Conservation (phyloP, 1,140 invertebrate genomes). For the Chlorops oryzae region DNA sequence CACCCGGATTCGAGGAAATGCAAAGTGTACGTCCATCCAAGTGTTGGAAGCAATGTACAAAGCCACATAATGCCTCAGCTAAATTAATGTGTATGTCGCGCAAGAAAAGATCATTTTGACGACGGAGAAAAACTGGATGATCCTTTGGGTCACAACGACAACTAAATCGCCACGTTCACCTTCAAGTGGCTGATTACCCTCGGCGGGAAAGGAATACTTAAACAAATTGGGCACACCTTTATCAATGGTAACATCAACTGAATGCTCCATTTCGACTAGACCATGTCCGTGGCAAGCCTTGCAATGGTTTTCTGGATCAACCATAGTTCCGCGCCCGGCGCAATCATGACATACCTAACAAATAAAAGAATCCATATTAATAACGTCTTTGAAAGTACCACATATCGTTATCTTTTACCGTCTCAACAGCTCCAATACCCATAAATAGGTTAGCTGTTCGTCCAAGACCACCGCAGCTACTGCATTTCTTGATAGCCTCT, state of each 20-base stretch:
- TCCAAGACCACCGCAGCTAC: constrained; percentile 27
- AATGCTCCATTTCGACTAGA: constrained; percentile 68
- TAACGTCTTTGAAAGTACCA: no score
- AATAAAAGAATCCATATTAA: not conserved
- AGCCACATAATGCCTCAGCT: constrained; percentile 87
- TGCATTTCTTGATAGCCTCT: constrained; percentile 20
- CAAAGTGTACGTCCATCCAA: constrained; percentile 76
- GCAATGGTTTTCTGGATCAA: constrained; percentile 77
- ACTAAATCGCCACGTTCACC: constrained; percentile 81
- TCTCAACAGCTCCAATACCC: constrained; percentile 31
- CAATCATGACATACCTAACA: constrained; percentile 58
- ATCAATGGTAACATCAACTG: constrained; percentile 83
- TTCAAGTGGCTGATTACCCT: constrained; percentile 85
- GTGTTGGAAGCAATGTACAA: constrained; percentile 73
- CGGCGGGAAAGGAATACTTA: constrained; percentile 78
- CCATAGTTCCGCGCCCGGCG: constrained; percentile 64
- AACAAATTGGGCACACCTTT: constrained; percentile 86
- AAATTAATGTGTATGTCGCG: constrained; percentile 62
- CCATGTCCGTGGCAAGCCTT: constrained; percentile 76
- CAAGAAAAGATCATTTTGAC: constrained; percentile 70
- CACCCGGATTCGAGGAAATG: constrained; percentile 64
- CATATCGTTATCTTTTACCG: constrained; percentile 24
- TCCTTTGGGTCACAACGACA: constrained; percentile 77
- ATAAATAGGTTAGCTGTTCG: constrained; percentile 32
- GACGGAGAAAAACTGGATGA: constrained; percentile 71